Evolutionary conservation across 2,797 vertebrate species (phyloP), one percentile per base, ranked within the genome.

Genomic region (Micrastur ruficollis): DNA sequence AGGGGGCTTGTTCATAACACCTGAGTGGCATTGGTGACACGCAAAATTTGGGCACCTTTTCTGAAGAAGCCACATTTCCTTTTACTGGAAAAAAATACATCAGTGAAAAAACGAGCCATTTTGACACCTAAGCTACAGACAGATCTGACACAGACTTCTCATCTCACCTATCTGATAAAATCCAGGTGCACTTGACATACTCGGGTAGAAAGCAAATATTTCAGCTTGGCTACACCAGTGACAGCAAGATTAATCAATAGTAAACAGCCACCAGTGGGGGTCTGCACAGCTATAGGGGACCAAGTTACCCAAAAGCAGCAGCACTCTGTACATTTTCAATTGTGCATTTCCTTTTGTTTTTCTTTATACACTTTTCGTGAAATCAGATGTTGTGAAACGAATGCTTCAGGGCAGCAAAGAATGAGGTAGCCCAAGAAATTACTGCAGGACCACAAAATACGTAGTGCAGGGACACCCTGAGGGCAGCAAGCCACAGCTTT

Each of bases 311-410:
- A 56, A 75, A 38, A 56, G 32, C 38, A 84, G 74, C 71, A 86
- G 53, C n/a, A 26, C 36, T 79, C 0, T 0, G 12, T 50, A 34
- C 15, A 2, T 75, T 82, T 72, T n/a, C 46, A 34, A 5, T 15
- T 76, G n/a, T 21, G 72, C 1, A 0, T 91, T 75, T 79, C 62
- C 11, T 49, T 84, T 44, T 14, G 53, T 9, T 75, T 62, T 72
- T 22, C 46, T 46, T 84, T 22, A 27, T 27, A 26, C 10, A 3
- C 46, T 66, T n/a, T 8, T 49, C 2, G 0, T 70, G 63, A 26
- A 76, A 50, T 50, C 22, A 8, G 17, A 38, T 44, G 19, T 8
- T 80, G 58, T 1, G 2, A 73, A 75, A 70, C 22, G 25, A n/a
- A 52, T 21, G 25, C 56, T 70, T 47, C 11, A 58, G 81, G 50